A percentile compares a stretch with the other conserved stretches of the same genome.
Conservation (phyloP, 2,113 vertebrate species). For the Leptobrachium ailaonicum region DNA sequence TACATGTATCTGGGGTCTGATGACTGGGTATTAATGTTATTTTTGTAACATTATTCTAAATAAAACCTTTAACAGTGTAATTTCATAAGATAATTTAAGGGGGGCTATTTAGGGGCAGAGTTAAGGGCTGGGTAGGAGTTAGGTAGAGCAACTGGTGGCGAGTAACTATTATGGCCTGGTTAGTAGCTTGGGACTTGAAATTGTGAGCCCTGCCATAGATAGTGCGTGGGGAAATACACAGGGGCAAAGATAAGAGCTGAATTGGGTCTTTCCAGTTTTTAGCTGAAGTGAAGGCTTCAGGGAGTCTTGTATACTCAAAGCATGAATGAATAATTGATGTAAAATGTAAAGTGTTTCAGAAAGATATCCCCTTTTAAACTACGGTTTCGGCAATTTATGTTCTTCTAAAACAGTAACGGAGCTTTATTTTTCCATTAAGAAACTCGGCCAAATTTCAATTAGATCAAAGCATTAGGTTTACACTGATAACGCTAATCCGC, state of each 20-base stretch:
- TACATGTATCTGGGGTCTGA: no score
- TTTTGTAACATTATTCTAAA: no score
- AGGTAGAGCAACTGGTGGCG: no score
- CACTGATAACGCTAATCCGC: constrained; percentile 30
- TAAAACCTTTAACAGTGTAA: no score
- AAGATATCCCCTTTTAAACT: constrained; percentile 3
- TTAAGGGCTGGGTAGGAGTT: no score
- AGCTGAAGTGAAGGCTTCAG: constrained; percentile 21
- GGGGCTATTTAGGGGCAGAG: no score
- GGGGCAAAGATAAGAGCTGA: constrained; percentile 4
- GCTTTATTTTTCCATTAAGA: constrained; percentile 7
- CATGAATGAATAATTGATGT: constrained; percentile 33
- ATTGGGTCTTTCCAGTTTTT: constrained; percentile 27
- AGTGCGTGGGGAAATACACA: background rate
- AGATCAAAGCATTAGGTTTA: constrained; percentile 37
- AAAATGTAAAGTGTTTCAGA: constrained; percentile 13
- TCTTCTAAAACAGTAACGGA: constrained; percentile 13
- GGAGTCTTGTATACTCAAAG: constrained; percentile 30
- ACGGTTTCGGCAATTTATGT: constrained; percentile 14
- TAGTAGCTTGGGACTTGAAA: no score
- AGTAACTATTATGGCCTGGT: no score
- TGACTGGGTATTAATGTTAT: no score
- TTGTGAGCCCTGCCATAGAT: background rate
- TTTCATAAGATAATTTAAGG: no score
- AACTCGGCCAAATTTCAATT: constrained; percentile 31